phyloP scores from a whole-genome alignment of 2,113 vertebrate species.

The Albula goreensis region DNA sequence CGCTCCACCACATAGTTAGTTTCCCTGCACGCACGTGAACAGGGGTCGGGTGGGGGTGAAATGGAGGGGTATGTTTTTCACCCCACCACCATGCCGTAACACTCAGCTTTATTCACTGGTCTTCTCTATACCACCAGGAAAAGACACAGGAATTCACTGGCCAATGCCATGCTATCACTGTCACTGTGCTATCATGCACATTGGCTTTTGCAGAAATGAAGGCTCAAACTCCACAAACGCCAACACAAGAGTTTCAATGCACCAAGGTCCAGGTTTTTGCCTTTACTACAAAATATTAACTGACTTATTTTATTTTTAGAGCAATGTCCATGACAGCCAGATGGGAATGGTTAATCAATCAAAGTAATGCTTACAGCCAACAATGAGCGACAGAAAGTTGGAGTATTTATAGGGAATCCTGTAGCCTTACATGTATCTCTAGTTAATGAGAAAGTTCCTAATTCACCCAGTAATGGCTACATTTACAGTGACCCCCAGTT shows the following conservation, averaged over 20 bases:
- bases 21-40: slow-evolving; percentile 60
- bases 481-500: too few species aligned
- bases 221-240: background rate
- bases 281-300: slow-evolving; percentile 23
- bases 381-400: background rate
- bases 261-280: slow-evolving; percentile 4
- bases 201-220: background rate
- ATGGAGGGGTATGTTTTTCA: background rate
- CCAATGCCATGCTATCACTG: background rate
- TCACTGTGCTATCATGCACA: slow-evolving; percentile 15
- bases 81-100: background rate
- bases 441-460: too few species aligned
- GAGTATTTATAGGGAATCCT: background rate
- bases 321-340: background rate
- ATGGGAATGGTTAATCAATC: background rate
- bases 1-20: slow-evolving; percentile 62
- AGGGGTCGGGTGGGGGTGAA: background rate
- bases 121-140: background rate
- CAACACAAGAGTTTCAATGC: background rate
- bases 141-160: background rate
- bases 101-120: too few species aligned
- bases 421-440: background rate
- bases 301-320: background rate
- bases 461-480: too few species aligned
- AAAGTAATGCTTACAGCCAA: background rate